Evolutionary conservation across 1,140 invertebrate species (phyloP), one percentile per base, ranked within the genome.

Genomic region (Bombus pascuorum): DNA sequence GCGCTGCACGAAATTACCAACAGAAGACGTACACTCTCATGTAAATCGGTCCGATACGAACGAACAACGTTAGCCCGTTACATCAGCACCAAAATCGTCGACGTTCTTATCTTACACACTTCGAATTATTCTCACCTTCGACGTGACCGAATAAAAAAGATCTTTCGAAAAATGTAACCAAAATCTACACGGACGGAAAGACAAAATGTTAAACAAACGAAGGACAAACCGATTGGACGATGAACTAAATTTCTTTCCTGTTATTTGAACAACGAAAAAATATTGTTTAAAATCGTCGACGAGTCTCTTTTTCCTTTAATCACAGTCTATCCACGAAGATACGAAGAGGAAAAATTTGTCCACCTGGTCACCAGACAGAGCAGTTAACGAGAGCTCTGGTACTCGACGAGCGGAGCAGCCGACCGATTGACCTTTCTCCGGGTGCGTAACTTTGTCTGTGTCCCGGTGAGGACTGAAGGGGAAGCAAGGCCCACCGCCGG

Each of bases 391-490:
- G 85, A 89, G 74, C 85, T 87, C 70, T 81, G 77, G 72, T 71
- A 73, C 77, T 84, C 79, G 57, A 76, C 32, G 62, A 86, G 76
- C 86, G 34, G 86, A 91, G 83, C 81, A 84, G 1, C 82, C 87
- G 85, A 91, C 87, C 90, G 90, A 91, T 91, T 91, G 89, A 94
- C 92, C 92, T 94, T 93, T 94, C 91, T 93, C 89, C 92, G 90
- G 88, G 90, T 93, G 89, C 91, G 92, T 94, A 93, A 93, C 93
- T 92, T 94, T 89, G 92, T 93, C 94, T 94, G 93, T 94, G 93
- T 93, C 93, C 93, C 94, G 93, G 92, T 94, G 92, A 92, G 93
- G 93, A 94, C 93, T 94, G 92, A 94, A 90, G 90, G 89, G 81
- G 85, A 91, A 88, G 80, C 90, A 91, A 91, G 87, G 83, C 87